Conservation (phyloP, 1,140 invertebrate genomes). For the Idris sp. region DNA sequence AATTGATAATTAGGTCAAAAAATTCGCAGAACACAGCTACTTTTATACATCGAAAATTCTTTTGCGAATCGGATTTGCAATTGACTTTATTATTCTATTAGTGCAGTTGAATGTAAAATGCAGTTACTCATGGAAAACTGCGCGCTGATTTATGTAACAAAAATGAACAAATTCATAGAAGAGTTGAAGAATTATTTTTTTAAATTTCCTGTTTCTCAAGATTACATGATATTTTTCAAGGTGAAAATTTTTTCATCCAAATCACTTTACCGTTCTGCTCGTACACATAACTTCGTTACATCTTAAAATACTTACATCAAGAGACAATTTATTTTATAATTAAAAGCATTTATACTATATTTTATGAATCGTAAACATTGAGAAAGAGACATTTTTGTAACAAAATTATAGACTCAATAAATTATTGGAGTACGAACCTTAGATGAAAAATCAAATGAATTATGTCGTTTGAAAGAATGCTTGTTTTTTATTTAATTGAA, state of each 20-base stretch:
- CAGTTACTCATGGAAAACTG: slow-evolving; percentile 28
- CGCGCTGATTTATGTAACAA: slow-evolving; percentile 28
- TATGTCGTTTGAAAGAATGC: slow-evolving; percentile 17
- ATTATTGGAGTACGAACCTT: slow-evolving; percentile 13
- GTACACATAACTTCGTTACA: slow-evolving; percentile 8
- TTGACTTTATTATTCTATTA: slow-evolving; percentile 27
- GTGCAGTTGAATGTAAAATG: slow-evolving; percentile 19
- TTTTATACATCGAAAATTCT: slow-evolving; percentile 12
- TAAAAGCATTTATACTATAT: slow-evolving; percentile 24
- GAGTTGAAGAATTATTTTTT: too few species aligned
- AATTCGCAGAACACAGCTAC: slow-evolving; percentile 1
- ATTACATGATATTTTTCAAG: too few species aligned
- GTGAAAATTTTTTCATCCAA: too few species aligned
- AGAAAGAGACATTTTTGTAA: slow-evolving; percentile 14
- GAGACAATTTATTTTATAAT: slow-evolving; percentile 31
- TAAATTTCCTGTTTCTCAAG: too few species aligned
- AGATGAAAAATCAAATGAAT: slow-evolving; percentile 27
- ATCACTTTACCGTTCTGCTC: too few species aligned
- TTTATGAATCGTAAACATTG: slow-evolving; percentile 32
- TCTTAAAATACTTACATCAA: slow-evolving; percentile 14
- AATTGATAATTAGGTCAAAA: slow-evolving; percentile 1
- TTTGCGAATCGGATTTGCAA: slow-evolving; percentile 13
- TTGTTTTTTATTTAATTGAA: slow-evolving; percentile 31
- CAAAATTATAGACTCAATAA: slow-evolving; percentile 34
- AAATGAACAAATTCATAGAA: slow-evolving; percentile 31